These are phyloP conservation scores for Apodemia mormo DNA, from an alignment of 2,888 invertebrate genomes.

Conservation along the genomic window DNA sequence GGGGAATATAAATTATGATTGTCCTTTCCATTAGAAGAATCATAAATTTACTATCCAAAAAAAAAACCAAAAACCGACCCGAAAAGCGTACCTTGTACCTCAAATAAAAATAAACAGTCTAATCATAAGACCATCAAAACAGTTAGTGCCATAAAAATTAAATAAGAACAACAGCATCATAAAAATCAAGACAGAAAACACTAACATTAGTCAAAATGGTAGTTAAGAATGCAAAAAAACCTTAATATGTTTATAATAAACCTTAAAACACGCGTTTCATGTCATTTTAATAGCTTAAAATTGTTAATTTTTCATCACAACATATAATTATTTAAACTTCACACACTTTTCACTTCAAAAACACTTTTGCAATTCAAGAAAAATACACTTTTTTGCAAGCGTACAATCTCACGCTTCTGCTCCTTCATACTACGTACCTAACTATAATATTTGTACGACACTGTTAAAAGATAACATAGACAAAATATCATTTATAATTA, in stretches of 20 bases:
- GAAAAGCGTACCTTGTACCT: too few relatives aligned
- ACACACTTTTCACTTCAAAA: conserved; percentile 9
- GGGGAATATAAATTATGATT: too few relatives aligned
- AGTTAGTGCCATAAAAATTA: too few relatives aligned
- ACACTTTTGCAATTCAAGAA: not conserved
- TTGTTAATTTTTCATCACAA: not conserved
- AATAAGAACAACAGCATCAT: too few relatives aligned
- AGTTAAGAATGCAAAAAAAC: not conserved
- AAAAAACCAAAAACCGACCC: too few relatives aligned
- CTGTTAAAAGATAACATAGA: conserved; percentile 75
- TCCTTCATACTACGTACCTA: conserved; percentile 47
- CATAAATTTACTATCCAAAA: too few relatives aligned
- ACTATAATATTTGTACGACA: conserved; percentile 63
- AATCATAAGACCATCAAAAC: too few relatives aligned
- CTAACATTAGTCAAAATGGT: too few relatives aligned
- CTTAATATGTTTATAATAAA: not conserved
- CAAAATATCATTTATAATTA: conserved; percentile 22
- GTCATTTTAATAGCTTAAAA: not conserved
- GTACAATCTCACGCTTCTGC: conserved; percentile 35
- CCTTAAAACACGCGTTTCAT: not conserved
- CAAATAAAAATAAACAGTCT: too few relatives aligned
- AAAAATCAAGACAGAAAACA: too few relatives aligned
- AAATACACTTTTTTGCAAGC: conserved; percentile 21
- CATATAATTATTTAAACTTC: not conserved
- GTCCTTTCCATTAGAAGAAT: too few relatives aligned